These are phyloP conservation scores for Drymonia ruficornis DNA, from an alignment of 2,888 invertebrate species.

Conservation along the genomic window DNA sequence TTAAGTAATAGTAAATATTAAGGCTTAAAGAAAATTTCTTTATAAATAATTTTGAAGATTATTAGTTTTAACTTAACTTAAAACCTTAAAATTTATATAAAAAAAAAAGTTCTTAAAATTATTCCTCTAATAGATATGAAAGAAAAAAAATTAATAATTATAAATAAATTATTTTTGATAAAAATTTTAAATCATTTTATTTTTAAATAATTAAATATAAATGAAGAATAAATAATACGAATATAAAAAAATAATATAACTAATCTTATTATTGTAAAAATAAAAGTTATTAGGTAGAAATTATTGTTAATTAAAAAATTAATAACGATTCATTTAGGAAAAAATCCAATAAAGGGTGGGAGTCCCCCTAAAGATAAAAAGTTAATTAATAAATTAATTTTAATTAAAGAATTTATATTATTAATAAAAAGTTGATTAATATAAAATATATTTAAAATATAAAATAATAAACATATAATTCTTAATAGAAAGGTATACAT, in stretches of 20 bases:
- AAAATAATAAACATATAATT: slow-evolving; percentile 74
- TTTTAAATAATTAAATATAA: slow-evolving; percentile 78
- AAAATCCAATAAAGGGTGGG: slow-evolving; percentile 86
- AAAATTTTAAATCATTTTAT: slow-evolving; percentile 72
- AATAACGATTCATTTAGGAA: slow-evolving; percentile 86
- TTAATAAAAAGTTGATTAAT: slow-evolving; percentile 80
- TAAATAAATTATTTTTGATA: slow-evolving; percentile 62
- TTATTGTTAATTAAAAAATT: slow-evolving; percentile 76
- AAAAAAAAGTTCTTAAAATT: slow-evolving; percentile 66
- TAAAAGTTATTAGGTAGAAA: slow-evolving; percentile 65
- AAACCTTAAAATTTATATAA: slow-evolving; percentile 69
- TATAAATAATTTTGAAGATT: slow-evolving; percentile 87
- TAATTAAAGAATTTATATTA: slow-evolving; percentile 67
- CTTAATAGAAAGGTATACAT: slow-evolving; percentile 75
- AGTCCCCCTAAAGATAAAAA: slow-evolving; percentile 84
- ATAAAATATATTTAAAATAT: slow-evolving; percentile 74
- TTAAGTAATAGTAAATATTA: slow-evolving; percentile 74
- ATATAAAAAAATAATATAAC: slow-evolving; percentile 84
- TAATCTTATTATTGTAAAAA: slow-evolving; percentile 81
- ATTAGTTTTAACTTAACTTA: slow-evolving; percentile 86
- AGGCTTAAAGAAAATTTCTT: slow-evolving; percentile 82
- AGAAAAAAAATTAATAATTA: slow-evolving; percentile 51
- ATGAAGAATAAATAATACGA: slow-evolving; percentile 76
- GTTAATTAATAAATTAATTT: slow-evolving; percentile 80
- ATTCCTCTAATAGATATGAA: slow-evolving; percentile 57